phyloP scores from a whole-genome alignment of 1,140 invertebrate species.

The Diorhabda carinulata region DNA sequence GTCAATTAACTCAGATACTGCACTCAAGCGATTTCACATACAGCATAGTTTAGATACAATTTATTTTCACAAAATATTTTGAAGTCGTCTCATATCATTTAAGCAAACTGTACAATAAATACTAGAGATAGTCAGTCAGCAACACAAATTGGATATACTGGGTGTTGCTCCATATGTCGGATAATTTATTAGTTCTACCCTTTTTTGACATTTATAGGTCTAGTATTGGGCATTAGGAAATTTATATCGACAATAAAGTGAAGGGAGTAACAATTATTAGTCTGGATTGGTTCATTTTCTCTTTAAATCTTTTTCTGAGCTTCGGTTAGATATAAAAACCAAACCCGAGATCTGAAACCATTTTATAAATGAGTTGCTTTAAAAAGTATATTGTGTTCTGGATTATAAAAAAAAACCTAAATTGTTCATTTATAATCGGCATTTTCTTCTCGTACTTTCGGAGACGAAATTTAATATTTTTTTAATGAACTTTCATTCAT shows the following conservation, averaged over 20 bases:
- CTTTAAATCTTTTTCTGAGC: slow-evolving; percentile 1
- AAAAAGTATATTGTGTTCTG: neutral
- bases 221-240: neutral
- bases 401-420: neutral
- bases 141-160: slow-evolving; percentile 2
- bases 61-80: no score
- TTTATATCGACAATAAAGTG: neutral
- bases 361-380: neutral
- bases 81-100: no score
- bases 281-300: neutral
- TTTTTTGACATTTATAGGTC: slow-evolving; percentile 2
- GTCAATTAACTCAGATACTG: no score
- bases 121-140: neutral
- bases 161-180: slow-evolving; percentile 1
- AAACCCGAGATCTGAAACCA: neutral
- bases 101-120: neutral
- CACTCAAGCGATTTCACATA: no score
- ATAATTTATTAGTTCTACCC: neutral
- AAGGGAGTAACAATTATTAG: slow-evolving; percentile 2
- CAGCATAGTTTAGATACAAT: no score
- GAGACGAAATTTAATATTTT: no score
- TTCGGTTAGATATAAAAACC: neutral
- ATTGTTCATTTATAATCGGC: no score
- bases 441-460: no score
- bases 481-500: no score